Base-by-base conservation (phyloP, 2,113 vertebrate species). In the Brachionichthys hirsutus region DNA sequence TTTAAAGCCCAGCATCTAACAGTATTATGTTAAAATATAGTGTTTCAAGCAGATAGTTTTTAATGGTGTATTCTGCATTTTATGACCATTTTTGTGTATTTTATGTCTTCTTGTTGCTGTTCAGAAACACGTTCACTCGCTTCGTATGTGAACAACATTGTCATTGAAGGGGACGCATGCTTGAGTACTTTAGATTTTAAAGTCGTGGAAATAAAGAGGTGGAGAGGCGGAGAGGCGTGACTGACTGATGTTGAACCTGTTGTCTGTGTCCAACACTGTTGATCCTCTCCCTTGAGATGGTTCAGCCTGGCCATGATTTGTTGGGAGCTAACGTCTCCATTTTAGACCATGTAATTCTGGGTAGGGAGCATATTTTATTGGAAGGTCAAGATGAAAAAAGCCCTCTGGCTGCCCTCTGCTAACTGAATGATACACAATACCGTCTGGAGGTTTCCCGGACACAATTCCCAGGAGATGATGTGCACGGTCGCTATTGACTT, bases 311-410 rank as follows among this genome's bases (percentile, higher is more conserved):
- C 9, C 40, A 34, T 87, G 87, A 87, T 90, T 89, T 89, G 86
- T 86, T 73, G 78, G 55, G 55, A 77, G 77, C 84, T 85, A 86
- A 86, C 81, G 87, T 86, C 86, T 90, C 81, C 73, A 88, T 89
- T 83, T 83, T 73, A 72, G 74, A 78, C 77, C 87, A 79, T 87
- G 85, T 89, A 84, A 89, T 88, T 87, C 75, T 70, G 78, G 83
- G 83, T 81, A 13, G 70, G 78, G 78, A 87, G 85, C 87, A 88
- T 87, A 88, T 90, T 89, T 90, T 89, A 90, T 88, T 85, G 78
- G 80, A 89, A 88, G 89, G 87, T 89, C 86, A 87, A 85, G 85
- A 88, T 87, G 85, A 85, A 88, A 90, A 88, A 87, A 87, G 86
- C 85, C 75, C 73, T 52, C 73, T 5, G 84, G 76, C 69, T 87